Conservation (phyloP, 1,140 invertebrate species). For the Centruroides sculpturatus region DNA sequence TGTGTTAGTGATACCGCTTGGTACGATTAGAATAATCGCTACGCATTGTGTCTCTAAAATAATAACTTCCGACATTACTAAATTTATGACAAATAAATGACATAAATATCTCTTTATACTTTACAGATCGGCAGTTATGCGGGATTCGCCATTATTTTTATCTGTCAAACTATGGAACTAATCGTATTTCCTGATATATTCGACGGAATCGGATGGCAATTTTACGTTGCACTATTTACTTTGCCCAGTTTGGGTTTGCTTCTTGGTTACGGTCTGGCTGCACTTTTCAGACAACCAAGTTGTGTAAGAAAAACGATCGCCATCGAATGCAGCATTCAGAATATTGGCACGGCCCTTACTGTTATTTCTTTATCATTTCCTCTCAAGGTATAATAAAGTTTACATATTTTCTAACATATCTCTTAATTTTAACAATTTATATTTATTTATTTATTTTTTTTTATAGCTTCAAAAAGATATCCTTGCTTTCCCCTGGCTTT, state of each 20-base stretch:
- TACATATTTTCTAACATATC: too few relatives aligned
- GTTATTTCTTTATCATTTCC: conserved; percentile 24
- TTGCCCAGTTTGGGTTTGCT: conserved; percentile 28
- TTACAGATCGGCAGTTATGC: conserved; percentile 19
- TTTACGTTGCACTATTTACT: conserved; percentile 24
- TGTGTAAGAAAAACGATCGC: conserved; percentile 27
- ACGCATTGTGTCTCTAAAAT: too few relatives aligned
- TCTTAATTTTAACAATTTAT: too few relatives aligned
- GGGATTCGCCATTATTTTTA: conserved; percentile 21
- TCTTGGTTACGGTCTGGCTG: conserved; percentile 27
- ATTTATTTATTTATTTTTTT: not conserved
- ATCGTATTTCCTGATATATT: conserved; percentile 25
- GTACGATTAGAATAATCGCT: too few relatives aligned
- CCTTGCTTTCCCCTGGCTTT: conserved; percentile 12
- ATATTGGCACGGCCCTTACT: conserved; percentile 26
- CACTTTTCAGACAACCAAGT: conserved; percentile 22
- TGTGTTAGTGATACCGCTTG: too few relatives aligned
- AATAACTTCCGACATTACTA: too few relatives aligned
- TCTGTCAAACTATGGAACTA: conserved; percentile 20
- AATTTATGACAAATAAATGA: too few relatives aligned
- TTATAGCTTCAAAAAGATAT: conserved; percentile 12
- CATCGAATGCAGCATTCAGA: conserved; percentile 33
- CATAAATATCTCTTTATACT: not conserved
- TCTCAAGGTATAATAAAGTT: conserved; percentile 11
- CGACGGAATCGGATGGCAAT: conserved; percentile 24